These are phyloP conservation scores for Tupaia tana DNA, from an alignment of 2,113 vertebrate genomes.

Conservation along the genomic window DNA sequence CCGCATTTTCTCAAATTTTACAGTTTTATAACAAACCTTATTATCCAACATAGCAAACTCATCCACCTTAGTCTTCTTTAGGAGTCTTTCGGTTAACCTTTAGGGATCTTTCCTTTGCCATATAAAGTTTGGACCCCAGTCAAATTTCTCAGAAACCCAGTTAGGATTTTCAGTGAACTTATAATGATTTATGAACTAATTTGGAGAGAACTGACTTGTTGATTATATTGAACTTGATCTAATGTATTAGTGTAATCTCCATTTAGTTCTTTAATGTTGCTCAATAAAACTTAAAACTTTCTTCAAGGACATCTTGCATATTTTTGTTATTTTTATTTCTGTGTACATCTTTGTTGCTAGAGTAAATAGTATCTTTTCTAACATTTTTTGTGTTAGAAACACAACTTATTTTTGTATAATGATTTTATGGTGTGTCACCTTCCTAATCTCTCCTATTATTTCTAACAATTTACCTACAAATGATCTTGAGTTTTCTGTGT, in stretches of 20 bases:
- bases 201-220: not conserved
- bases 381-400: not conserved
- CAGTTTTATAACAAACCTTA: slow-evolving; percentile 1
- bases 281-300: not conserved
- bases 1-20: not conserved
- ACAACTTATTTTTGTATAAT: slow-evolving; percentile 31
- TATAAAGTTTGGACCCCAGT: not conserved
- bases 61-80: not conserved
- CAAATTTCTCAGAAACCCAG: not conserved
- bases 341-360: not conserved
- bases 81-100: not conserved
- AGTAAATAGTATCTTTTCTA: not conserved
- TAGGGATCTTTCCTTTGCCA: not conserved
- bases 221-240: not conserved
- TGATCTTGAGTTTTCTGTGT: slow-evolving; percentile 22
- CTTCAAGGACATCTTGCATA: not conserved
- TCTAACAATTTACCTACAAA: slow-evolving; percentile 10
- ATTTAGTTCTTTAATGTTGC: slow-evolving; percentile 17
- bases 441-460: slow-evolving; percentile 33
- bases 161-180: slow-evolving; percentile 2
- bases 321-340: slow-evolving; percentile 5
- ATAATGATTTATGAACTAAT: not conserved
- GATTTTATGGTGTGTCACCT: slow-evolving; percentile 15
- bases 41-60: slow-evolving; percentile 1
- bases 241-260: not conserved